Base-by-base conservation (phyloP, 2,888 invertebrate genomes). In the Aspidapion aeneum region DNA sequence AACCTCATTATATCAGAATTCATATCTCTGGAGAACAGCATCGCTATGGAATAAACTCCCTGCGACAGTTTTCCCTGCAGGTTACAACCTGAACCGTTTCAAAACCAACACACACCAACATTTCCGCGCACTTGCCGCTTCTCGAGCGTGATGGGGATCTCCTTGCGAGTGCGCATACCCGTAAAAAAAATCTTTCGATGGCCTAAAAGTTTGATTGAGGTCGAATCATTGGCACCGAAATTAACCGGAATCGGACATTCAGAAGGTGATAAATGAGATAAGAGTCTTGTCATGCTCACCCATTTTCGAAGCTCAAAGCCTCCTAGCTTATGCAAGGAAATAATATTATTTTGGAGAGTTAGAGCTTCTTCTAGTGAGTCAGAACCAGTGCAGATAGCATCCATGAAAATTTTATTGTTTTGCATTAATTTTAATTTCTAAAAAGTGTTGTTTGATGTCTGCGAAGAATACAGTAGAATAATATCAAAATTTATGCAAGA, bases 271-370 rank as follows among this genome's bases (percentile, higher is more conserved):
- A 35, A 35, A 35, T 35, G 35, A 3, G 35, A 35, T 35, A 35
- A 35, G 12, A 35, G 35, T 35, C 35, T 35, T 35, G 35, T n/a
- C n/a, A n/a, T 60, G 21, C 52, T 60, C 5, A 52, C 60, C 54
- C 60, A 60, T 21, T 60, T 60, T 19, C 54, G 22, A 17, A 60
- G 60, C 19, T 55, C 60, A 18, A 55, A 60, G 2, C 55, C 48
- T 21, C 60, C 55, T 1, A 18, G 22, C 20, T 21, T 20, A 12
- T n/a, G n/a, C n/a, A n/a, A n/a, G n/a, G n/a, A n/a, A n/a, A n/a
- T n/a, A n/a, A n/a, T n/a, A n/a, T n/a, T n/a, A n/a, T n/a, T n/a
- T n/a, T n/a, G n/a, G n/a, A n/a, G n/a, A n/a, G n/a, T n/a, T 3
- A 35, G 35, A 12, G 35, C 35, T 35, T 35, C 35, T 35, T 35